Conservation (phyloP, 2,113 vertebrate species). For the Oenanthe melanoleuca region DNA sequence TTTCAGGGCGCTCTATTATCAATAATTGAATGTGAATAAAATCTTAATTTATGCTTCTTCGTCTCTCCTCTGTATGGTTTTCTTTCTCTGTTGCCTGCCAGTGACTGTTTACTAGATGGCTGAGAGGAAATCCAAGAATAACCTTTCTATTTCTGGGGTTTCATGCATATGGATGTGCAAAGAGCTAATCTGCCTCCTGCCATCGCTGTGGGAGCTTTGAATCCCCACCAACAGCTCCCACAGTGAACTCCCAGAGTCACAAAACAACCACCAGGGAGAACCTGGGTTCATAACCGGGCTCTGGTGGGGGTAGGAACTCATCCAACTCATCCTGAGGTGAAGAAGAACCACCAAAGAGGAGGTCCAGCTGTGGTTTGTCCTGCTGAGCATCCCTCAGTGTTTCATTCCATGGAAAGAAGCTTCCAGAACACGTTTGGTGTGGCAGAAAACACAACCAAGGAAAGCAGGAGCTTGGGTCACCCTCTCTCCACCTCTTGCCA, state of each 20-base stretch:
- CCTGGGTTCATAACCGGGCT: background rate
- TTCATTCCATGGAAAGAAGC: background rate
- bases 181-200: conserved; percentile 40
- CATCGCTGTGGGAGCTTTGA: background rate
- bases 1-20: background rate
- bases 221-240: background rate
- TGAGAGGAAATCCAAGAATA: conserved; percentile 66
- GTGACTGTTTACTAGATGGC: conserved; percentile 63
- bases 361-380: background rate
- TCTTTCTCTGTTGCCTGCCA: conserved; percentile 25
- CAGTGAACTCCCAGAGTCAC: background rate
- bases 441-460: background rate
- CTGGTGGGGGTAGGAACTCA: background rate
- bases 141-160: conserved; percentile 61
- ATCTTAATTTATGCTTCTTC: background rate
- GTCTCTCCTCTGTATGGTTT: background rate
- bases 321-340: background rate
- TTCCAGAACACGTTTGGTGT: background rate
- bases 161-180: conserved; percentile 66
- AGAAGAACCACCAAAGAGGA: background rate
- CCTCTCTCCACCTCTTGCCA: background rate
- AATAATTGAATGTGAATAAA: conserved; percentile 40
- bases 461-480: background rate
- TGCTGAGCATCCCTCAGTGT: background rate
- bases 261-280: background rate